These are phyloP conservation scores for Epinephelus malabaricus DNA, from an alignment of 2,797 vertebrate species.

Conservation along the genomic window DNA sequence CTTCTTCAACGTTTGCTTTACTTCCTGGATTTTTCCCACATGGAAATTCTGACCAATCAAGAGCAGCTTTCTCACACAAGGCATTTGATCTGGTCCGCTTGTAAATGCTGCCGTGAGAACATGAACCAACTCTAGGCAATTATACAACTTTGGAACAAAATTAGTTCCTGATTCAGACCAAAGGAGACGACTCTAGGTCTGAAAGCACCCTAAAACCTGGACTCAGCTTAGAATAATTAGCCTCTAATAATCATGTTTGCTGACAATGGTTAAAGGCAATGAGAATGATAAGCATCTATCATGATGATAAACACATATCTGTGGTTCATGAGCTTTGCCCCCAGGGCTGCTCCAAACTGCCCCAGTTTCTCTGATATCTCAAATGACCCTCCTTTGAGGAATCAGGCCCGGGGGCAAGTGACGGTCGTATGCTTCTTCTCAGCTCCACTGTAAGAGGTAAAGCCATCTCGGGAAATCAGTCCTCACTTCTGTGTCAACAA, in stretches of 20 bases:
- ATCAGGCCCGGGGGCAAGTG: slow-evolving; percentile 40
- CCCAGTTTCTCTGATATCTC: slow-evolving; percentile 64
- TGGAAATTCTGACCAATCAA: no score
- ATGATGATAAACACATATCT: slow-evolving; percentile 50
- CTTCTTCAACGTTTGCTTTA: no score
- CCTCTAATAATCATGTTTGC: slow-evolving; percentile 41
- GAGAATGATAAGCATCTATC: slow-evolving; percentile 68
- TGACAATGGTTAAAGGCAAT: slow-evolving; percentile 65
- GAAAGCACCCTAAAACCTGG: neutral
- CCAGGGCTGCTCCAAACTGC: slow-evolving; percentile 34
- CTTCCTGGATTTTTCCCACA: no score
- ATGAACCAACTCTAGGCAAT: no score
- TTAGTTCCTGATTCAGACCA: no score
- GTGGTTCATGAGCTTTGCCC: slow-evolving; percentile 22
- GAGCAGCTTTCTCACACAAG: no score
- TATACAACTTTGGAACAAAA: no score
- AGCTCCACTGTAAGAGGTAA: slow-evolving; percentile 46
- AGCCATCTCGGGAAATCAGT: slow-evolving; percentile 66
- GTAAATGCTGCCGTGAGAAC: no score
- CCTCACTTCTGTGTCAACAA: slow-evolving; percentile 77
- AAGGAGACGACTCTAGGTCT: no score
- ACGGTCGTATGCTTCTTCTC: slow-evolving; percentile 19
- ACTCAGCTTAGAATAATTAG: slow-evolving; percentile 13
- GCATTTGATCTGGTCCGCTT: no score
- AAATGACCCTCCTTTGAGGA: slow-evolving; percentile 54